These are phyloP conservation scores for Trogon surrucura DNA, from an alignment of 2,113 vertebrate genomes.

Conservation along the genomic window DNA sequence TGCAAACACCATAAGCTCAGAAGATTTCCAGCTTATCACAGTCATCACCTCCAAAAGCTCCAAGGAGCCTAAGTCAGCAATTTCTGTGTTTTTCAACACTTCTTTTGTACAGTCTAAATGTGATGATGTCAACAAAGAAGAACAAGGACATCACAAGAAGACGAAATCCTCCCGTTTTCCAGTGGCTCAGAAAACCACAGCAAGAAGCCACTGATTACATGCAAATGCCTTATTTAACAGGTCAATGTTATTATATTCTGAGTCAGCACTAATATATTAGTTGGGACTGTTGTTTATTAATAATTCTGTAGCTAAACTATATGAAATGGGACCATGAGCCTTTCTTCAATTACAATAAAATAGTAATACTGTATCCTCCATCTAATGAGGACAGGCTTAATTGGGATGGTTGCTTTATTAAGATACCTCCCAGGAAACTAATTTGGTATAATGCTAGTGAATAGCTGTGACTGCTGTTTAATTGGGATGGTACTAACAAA, in stretches of 20 bases:
- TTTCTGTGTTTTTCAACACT: slow-evolving; percentile 6
- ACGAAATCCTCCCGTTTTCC: slow-evolving; percentile 48
- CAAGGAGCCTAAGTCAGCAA: slow-evolving; percentile 60
- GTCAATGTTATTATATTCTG: slow-evolving; percentile 55
- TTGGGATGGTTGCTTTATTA: slow-evolving; percentile 76
- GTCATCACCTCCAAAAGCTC: slow-evolving; percentile 60
- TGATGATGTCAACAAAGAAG: slow-evolving; percentile 59
- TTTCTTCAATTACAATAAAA: slow-evolving; percentile 59
- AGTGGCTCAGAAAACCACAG: slow-evolving; percentile 24
- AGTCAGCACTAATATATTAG: slow-evolving; percentile 69
- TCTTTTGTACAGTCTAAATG: slow-evolving; percentile 31
- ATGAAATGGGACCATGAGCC: slow-evolving; percentile 45
- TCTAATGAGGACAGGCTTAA: slow-evolving; percentile 76
- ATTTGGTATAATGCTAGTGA: slow-evolving; percentile 73
- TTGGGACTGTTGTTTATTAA: slow-evolving; percentile 39
- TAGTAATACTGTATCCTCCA: slow-evolving; percentile 73
- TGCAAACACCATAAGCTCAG: slow-evolving; percentile 44
- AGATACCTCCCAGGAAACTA: slow-evolving; percentile 76
- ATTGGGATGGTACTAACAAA: slow-evolving; percentile 70
- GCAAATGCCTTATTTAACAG: slow-evolving; percentile 56
- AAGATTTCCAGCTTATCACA: slow-evolving; percentile 60
- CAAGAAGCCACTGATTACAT: slow-evolving; percentile 36
- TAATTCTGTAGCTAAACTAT: slow-evolving; percentile 30
- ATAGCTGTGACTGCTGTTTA: slow-evolving; percentile 75
- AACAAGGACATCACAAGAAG: slow-evolving; percentile 62